Base-by-base conservation (phyloP, 1,140 invertebrate species). In the Trypoxylus dichotomus region DNA sequence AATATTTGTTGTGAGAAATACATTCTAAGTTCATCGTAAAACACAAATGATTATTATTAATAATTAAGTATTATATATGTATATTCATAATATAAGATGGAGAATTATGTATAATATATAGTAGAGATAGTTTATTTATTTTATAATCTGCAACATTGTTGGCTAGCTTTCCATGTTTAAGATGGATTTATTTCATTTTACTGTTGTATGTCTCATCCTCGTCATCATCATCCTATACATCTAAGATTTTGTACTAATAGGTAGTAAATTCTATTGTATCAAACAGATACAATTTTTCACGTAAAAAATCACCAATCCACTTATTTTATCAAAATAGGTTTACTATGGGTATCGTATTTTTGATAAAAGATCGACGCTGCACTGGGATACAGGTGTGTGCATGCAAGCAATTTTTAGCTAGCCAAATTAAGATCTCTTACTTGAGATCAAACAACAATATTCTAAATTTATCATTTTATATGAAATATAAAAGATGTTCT, bases 51-150 rank as follows among this genome's bases (percentile, higher is more conserved):
- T 47, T 47, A 75, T 47, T 47, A 75, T 75, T 75, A 54, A 47
- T 75, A 75, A 47, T 74, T 43, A 75, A 75, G 74, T 75, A 75
- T 75, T 75, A 75, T 75, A 75, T 75, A 47, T 75, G 74, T 75
- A 75, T 75, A 75, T 75, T 75, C 74, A 15, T 75, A 75, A 43
- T 74, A 41, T 75, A 75, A 75, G 73, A 32, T 15, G n/a, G 37
- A 74, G 41, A 75, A 75, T 47, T 29, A 42, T 47, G 41, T 43
- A 74, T 47, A 27, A 42, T 75, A 54, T 75, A 25, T 75, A 54
- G 43, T 75, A 75, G 74, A 43, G 25, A 42, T 75, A 75, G 41
- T 37, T 75, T 75, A 47, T 75, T 54, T 75, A 75, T 75, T 75
- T 75, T 27, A 19, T 75, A 68, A 37, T 74, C 41, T 74, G 37